Base-by-base conservation (phyloP, 2,113 vertebrate species). In the Microtus montanus region DNA sequence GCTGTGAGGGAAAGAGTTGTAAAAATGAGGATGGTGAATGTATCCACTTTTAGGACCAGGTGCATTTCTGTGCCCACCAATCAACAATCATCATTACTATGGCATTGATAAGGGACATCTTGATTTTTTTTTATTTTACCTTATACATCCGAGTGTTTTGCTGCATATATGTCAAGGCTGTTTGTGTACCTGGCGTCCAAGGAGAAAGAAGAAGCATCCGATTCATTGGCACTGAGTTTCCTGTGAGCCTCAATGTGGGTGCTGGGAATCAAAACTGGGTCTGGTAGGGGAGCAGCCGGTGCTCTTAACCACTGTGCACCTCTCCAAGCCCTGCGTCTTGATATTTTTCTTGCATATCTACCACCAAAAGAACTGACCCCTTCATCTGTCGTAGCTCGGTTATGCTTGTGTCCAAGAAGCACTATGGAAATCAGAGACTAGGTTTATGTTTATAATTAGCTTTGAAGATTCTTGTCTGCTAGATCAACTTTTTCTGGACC, bases 401-500 rank as follows among this genome's bases (percentile, higher is more conserved):
- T 14, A 10, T 33, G 35, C 85, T 64, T 66, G 44, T 28, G 33
- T 90, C 83, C 20, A 30, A 94, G 12, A 80, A 70, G 30, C 15
- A 35, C 28, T 89, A 30, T 70, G 9, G 47, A 89, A 77, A 74
- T 22, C 30, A 28, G 38, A 88, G 24, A 96, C 14, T 30, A 64
- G n/a, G 20, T 68, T 95, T 96, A 58, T 5, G 11, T 41, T 95
- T 82, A 7, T 61, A 90, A 89, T 82, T 86, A 66, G 1, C 38
- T 75, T 91, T 87, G 10, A 10, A 44, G 44, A 49, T n/a, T 91
- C 71, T 64, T 47, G 24, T 66, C 2, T 90, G 58, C 30, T n/a
- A 49, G 87, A 85, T 47, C 89, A 35, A 44, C 9, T 47, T 79
- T 91, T 86, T 84, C 49, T 84, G 38, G 35, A 66, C 75, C 64